Base-by-base conservation (phyloP, 2,113 vertebrate genomes). In the Melanerpes formicivorus region DNA sequence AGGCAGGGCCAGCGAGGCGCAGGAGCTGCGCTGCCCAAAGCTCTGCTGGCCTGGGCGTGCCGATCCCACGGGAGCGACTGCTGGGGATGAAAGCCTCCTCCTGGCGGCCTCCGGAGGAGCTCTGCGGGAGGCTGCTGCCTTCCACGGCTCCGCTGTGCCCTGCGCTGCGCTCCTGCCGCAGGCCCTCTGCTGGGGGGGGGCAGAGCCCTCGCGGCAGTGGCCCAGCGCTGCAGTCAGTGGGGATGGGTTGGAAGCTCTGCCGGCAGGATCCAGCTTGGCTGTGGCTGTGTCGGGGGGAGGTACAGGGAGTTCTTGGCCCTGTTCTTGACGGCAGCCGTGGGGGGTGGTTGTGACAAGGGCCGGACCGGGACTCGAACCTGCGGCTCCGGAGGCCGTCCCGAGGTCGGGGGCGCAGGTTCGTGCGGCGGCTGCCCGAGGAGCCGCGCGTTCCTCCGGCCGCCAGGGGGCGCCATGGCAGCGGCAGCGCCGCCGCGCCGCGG, bases 301-400 rank as follows among this genome's bases (percentile, higher is more conserved):
- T 9, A 7, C 14, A 22, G 58, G 30, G 30, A 3, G 21, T 9
- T 21, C 29, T 44, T 71, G 34, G 19, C 8, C 18, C 2, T 48
- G 29, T 8, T 40, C 2, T 22, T 10, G 32, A 14, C 29, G 5
- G 3, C 3, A 8, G 37, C 19, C 2, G 1, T 5, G 6, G 8
- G 8, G 22, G 8, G 2, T 5, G 50, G 18, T 29, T 4, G 5
- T 9, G 69, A 37, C 0, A 26, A 3, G 4, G 6, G 63, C 4
- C 23, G 5, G 29, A 0, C 14, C 54, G 71, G 90, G 90, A 63
- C 4, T 88, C 88, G 88, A 95, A 93, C 88, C 80, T 0, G 2
- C 0, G 29, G 3, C 1, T 18, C 54, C 54, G 26, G 54, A 55
- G 14, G 25, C 52, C 6, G 10, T n/a, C 21, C n/a, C 3, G 4